Conservation (phyloP, 2,797 vertebrate genomes). For the Peromyscus eremicus region DNA sequence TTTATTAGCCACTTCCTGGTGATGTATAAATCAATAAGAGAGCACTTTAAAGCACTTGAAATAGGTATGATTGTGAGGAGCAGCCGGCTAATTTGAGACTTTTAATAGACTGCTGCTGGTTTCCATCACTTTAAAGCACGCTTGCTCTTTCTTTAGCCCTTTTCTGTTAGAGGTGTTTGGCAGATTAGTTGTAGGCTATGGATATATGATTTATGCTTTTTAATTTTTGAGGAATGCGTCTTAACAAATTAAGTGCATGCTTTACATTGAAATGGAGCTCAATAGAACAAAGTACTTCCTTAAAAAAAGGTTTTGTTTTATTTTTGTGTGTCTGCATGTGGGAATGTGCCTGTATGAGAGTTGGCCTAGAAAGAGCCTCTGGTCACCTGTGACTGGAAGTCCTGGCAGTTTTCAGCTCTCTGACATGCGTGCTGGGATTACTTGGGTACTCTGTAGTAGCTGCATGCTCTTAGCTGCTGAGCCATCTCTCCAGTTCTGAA, state of each 20-base stretch:
- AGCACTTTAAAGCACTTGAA: conserved; percentile 82
- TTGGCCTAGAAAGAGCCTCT: not conserved
- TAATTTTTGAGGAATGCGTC: conserved; percentile 70
- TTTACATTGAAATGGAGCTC: conserved; percentile 58
- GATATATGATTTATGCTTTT: conserved; percentile 60
- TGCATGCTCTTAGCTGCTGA: not conserved
- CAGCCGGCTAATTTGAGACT: conserved; percentile 72
- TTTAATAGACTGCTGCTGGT: conserved; percentile 78
- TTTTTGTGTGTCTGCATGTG: not conserved
- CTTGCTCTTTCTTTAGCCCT: not conserved
- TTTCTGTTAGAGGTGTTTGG: conserved; percentile 21
- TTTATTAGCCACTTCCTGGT: conserved; percentile 80
- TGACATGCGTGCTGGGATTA: not conserved
- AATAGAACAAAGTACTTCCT: not conserved
- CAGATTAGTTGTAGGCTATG: not conserved
- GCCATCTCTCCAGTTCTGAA: not conserved
- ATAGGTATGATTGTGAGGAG: conserved; percentile 78
- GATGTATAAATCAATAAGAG: conserved; percentile 84
- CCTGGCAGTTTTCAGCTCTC: not conserved
- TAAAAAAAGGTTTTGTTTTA: not conserved
- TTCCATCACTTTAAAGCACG: conserved; percentile 59
- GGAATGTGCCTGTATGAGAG: not conserved
- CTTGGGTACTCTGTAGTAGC: not conserved
- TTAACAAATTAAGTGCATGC: conserved; percentile 46
- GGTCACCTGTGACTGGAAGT: not conserved